phyloP scores from a whole-genome alignment of 2,888 invertebrate species.

The Smittia aterrima region DNA sequence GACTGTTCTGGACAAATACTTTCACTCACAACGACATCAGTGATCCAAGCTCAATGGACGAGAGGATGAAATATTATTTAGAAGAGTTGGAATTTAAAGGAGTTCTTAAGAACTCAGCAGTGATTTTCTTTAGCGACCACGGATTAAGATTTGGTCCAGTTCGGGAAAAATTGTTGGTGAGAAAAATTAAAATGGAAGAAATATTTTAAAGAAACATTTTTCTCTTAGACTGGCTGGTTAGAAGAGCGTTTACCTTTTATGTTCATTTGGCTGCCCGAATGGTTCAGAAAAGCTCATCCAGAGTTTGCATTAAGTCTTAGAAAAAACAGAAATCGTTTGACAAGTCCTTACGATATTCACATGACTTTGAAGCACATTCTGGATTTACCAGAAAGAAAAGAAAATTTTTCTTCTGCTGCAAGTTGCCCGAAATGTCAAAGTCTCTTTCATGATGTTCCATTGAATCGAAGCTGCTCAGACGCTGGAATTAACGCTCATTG shows the following conservation, averaged over 20 bases:
- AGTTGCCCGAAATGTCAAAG: conserved; percentile 66
- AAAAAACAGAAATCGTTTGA: conserved; percentile 64
- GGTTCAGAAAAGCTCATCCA: conserved; percentile 59
- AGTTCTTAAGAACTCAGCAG: conserved; percentile 63
- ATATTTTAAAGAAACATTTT: neutral
- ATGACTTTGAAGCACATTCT: conserved; percentile 68
- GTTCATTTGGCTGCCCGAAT: conserved; percentile 66
- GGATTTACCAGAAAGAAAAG: conserved; percentile 54
- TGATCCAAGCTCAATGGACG: conserved; percentile 66
- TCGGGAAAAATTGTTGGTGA: conserved; percentile 49
- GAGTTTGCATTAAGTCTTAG: conserved; percentile 58
- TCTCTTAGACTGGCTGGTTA: conserved; percentile 67
- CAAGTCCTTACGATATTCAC: conserved; percentile 75
- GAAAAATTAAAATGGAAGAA: neutral
- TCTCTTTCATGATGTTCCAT: conserved; percentile 60
- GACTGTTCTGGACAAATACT: conserved; percentile 76
- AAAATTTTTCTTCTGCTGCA: conserved; percentile 50
- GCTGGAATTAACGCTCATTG: too few species aligned
- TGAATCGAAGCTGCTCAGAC: conserved; percentile 65
- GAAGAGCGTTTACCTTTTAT: conserved; percentile 75
- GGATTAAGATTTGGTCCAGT: conserved; percentile 75
- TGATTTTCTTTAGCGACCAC: conserved; percentile 76
- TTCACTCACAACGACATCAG: conserved; percentile 71
- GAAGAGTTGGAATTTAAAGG: conserved; percentile 59
- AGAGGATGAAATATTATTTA: conserved; percentile 60